These are phyloP conservation scores for Sphaerophoria taeniata DNA, from an alignment of 2,888 invertebrate species.

Conservation along the genomic window DNA sequence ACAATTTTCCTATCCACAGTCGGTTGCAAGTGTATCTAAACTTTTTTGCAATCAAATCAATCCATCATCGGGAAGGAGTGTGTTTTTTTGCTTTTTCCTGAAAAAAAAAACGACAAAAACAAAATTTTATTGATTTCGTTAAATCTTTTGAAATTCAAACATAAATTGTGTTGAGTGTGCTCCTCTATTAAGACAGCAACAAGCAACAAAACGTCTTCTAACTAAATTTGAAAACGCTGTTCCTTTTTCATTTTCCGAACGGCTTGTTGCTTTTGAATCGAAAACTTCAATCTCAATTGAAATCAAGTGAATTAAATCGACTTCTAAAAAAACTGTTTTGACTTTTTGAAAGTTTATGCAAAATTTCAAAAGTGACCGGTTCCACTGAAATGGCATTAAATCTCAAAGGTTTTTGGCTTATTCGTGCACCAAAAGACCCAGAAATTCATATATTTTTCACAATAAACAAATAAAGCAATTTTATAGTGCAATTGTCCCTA, in stretches of 20 bases:
- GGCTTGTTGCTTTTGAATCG: conserved; percentile 49
- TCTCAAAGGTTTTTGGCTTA: conserved; percentile 60
- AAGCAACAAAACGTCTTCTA: conserved; percentile 58
- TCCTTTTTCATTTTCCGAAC: not conserved
- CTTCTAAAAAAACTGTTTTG: conserved; percentile 10
- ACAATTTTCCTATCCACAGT: not conserved
- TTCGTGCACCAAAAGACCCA: conserved; percentile 59
- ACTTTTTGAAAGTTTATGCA: conserved; percentile 5
- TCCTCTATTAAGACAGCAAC: conserved; percentile 59
- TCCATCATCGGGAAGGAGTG: conserved; percentile 13
- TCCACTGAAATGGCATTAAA: conserved; percentile 62
- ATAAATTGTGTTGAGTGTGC: conserved; percentile 34
- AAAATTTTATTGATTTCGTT: conserved; percentile 42
- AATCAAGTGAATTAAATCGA: conserved; percentile 44
- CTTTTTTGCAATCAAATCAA: conserved; percentile 40
- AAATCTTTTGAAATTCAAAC: conserved; percentile 30
- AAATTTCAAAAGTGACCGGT: conserved; percentile 35
- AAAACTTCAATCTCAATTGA: conserved; percentile 25
- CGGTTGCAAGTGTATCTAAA: conserved; percentile 44
- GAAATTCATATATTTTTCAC: conserved; percentile 39
- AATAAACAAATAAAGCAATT: conserved; percentile 32
- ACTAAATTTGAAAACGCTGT: not conserved
- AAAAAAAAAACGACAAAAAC: conserved; percentile 1
- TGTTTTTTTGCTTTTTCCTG: not conserved
- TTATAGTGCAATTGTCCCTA: conserved; percentile 60